phyloP scores from a whole-genome alignment of 2,113 vertebrate genomes.

The Tragelaphus imberbis region DNA sequence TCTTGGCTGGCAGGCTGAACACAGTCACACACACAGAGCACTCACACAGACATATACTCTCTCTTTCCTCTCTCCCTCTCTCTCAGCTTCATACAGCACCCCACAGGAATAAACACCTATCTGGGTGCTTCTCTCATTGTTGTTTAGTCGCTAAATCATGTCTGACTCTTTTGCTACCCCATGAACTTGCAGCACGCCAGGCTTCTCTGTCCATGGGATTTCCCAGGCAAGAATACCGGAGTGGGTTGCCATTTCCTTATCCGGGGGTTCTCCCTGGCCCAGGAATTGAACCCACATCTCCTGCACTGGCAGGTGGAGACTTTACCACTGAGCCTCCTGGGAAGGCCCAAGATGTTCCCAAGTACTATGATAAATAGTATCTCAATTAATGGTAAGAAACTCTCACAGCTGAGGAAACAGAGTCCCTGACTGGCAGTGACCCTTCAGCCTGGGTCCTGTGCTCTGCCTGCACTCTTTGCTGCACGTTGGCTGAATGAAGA shows the following conservation, averaged over 20 bases:
- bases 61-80: too few species aligned
- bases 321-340: background rate
- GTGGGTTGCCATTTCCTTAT: background rate
- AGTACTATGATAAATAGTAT: background rate
- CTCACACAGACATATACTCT: background rate
- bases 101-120: background rate
- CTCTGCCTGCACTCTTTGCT: background rate
- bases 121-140: background rate
- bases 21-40: background rate
- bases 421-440: background rate
- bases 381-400: background rate
- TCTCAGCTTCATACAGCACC: background rate
- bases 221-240: background rate
- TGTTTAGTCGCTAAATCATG: background rate
- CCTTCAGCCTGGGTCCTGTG: background rate
- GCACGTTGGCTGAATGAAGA: fast-evolving
- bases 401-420: background rate
- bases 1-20: background rate
- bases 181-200: background rate
- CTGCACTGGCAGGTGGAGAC: background rate
- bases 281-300: background rate
- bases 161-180: background rate
- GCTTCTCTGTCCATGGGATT: background rate
- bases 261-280: background rate
- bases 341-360: background rate